Percentiles rank a stretch among this genome's conserved stretches.
These are phyloP conservation scores for Zeugodacus cucurbitae DNA, from an alignment of 1,140 invertebrate species.

Conservation along the genomic window DNA sequence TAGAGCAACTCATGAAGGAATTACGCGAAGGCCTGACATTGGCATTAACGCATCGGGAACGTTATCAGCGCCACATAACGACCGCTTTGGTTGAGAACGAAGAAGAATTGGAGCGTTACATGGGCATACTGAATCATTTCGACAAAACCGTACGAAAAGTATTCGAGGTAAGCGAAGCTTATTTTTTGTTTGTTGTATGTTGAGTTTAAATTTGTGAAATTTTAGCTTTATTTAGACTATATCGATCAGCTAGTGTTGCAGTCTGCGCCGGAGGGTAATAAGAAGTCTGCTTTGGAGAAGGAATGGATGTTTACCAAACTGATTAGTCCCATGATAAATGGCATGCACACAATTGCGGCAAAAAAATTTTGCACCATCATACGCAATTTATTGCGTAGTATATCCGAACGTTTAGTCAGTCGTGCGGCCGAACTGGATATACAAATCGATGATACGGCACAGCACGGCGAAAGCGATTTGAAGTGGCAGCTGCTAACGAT, in stretches of 20 bases:
- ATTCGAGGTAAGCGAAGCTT: constrained; percentile 68
- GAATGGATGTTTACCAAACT: constrained; percentile 82
- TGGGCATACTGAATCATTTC: constrained; percentile 76
- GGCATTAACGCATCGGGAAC: constrained; percentile 80
- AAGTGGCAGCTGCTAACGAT: constrained; percentile 71
- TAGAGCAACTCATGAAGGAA: constrained; percentile 87
- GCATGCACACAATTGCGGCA: constrained; percentile 74
- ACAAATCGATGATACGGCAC: constrained; percentile 55
- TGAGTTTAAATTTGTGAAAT: background rate
- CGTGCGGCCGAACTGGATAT: constrained; percentile 56
- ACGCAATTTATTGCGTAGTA: constrained; percentile 59
- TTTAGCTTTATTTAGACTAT: constrained; percentile 78
- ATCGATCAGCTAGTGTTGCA: constrained; percentile 78
- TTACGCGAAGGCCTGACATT: constrained; percentile 86
- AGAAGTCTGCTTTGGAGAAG: constrained; percentile 82
- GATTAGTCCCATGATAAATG: constrained; percentile 76
- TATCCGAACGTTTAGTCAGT: constrained; percentile 56
- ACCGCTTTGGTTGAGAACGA: constrained; percentile 73
- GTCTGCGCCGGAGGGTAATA: constrained; percentile 75
- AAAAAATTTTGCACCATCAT: constrained; percentile 74
- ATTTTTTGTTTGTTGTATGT: background rate
- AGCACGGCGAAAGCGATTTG: constrained; percentile 54
- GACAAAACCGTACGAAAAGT: constrained; percentile 82
- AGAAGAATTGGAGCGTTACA: constrained; percentile 67
- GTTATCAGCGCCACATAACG: constrained; percentile 77